These are phyloP conservation scores for Panthera leo DNA, from an alignment of 2,113 vertebrate species.

Conservation along the genomic window DNA sequence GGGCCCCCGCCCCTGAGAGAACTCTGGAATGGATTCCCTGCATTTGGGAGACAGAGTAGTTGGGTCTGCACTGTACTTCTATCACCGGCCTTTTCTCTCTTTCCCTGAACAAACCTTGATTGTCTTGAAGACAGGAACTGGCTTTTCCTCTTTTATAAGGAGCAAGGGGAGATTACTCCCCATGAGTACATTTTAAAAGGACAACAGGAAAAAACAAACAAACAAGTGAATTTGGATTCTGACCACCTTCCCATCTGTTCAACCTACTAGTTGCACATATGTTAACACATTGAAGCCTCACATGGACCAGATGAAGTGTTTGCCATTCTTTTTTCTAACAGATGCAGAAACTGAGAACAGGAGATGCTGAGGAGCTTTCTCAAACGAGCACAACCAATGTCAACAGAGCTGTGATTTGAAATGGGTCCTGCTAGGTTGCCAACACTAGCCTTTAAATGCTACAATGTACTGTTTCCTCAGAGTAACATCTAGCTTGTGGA, in stretches of 20 bases:
- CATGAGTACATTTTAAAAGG: neutral
- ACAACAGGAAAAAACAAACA: neutral
- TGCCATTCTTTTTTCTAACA: neutral
- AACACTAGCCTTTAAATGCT: too few relatives aligned
- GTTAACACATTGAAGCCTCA: neutral
- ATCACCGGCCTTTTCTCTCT: neutral
- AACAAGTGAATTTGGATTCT: neutral
- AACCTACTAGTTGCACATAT: neutral
- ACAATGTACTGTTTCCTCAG: accelerated
- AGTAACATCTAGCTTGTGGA: accelerated
- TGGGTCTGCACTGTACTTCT: accelerated
- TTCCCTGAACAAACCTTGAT: neutral
- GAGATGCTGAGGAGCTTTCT: neutral
- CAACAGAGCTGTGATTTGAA: neutral
- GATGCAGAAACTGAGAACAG: neutral
- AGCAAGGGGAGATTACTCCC: neutral
- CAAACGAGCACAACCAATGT: accelerated
- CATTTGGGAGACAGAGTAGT: neutral
- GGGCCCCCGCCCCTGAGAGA: accelerated
- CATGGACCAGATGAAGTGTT: neutral
- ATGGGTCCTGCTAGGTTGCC: accelerated
- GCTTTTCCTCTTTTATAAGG: neutral
- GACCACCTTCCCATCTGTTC: neutral
- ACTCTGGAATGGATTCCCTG: neutral
- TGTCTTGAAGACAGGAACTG: neutral